Conservation (phyloP, 1,140 invertebrate genomes). For the Rhagoletis zephyria region DNA sequence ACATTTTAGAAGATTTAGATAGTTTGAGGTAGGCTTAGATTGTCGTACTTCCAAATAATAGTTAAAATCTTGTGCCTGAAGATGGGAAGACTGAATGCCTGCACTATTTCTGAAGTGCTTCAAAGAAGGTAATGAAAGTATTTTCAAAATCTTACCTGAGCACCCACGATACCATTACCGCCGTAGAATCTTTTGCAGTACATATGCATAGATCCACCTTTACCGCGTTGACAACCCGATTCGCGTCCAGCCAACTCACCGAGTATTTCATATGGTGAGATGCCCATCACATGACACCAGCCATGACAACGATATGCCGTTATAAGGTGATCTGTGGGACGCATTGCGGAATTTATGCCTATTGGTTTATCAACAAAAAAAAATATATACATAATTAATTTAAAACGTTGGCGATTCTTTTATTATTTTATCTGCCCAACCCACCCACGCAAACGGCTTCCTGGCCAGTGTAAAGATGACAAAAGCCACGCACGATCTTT, state of each 20-base stretch:
- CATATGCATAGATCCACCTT: slow-evolving; percentile 81
- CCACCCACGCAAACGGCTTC: slow-evolving; percentile 77
- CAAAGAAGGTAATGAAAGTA: not conserved
- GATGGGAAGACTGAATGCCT: too few species aligned
- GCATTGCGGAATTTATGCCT: slow-evolving; percentile 79
- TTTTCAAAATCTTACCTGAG: slow-evolving; percentile 76
- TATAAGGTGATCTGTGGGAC: slow-evolving; percentile 80
- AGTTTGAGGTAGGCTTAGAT: too few species aligned
- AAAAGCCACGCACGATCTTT: slow-evolving; percentile 85
- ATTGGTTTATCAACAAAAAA: not conserved
- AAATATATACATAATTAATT: too few species aligned
- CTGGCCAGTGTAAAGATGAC: slow-evolving; percentile 87
- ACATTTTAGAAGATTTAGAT: too few species aligned
- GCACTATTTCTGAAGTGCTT: not conserved
- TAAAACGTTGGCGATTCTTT: too few species aligned
- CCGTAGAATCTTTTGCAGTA: slow-evolving; percentile 81
- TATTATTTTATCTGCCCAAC: not conserved
- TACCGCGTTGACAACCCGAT: slow-evolving; percentile 82
- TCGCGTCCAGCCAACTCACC: slow-evolving; percentile 88
- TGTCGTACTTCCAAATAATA: too few species aligned
- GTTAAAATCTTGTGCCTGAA: too few species aligned
- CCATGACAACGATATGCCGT: slow-evolving; percentile 81
- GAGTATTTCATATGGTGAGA: slow-evolving; percentile 82
- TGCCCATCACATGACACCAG: slow-evolving; percentile 85
- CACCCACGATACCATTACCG: slow-evolving; percentile 90